phyloP scores from a whole-genome alignment of 2,888 invertebrate genomes.

The Leptothorax acervorum region DNA sequence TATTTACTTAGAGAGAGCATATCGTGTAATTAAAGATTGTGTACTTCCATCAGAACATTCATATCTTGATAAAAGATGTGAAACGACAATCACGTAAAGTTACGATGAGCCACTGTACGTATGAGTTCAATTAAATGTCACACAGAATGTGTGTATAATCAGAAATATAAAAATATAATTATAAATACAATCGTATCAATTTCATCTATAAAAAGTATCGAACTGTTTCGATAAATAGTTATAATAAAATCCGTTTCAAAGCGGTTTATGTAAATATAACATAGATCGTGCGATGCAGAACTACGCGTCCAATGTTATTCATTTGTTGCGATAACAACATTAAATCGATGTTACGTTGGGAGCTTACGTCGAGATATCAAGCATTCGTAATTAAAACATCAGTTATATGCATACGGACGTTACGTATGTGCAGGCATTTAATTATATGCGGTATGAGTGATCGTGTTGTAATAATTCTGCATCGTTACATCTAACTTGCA shows the following conservation, averaged over 20 bases:
- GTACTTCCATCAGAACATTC: background rate
- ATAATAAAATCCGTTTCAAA: background rate
- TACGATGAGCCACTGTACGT: background rate
- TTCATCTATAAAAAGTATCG: slow-evolving; percentile 3
- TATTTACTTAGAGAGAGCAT: background rate
- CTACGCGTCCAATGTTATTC: slow-evolving; percentile 18
- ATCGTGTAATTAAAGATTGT: slow-evolving; percentile 19
- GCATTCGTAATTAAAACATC: slow-evolving; percentile 36
- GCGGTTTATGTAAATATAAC: background rate
- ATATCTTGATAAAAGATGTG: background rate
- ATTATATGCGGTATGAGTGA: background rate
- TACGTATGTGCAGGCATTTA: background rate
- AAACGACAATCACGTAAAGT: background rate
- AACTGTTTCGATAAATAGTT: slow-evolving; percentile 1
- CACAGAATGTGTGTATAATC: background rate
- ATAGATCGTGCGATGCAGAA: slow-evolving; percentile 3
- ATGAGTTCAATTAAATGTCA: slow-evolving; percentile 7
- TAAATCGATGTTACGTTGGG: slow-evolving; percentile 3
- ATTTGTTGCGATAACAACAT: slow-evolving; percentile 10
- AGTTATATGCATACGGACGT: background rate
- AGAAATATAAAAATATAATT: background rate
- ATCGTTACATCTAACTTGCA: background rate
- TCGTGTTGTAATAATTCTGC: slow-evolving; percentile 3
- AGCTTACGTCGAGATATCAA: slow-evolving; percentile 13
- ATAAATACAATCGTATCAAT: background rate